Base-by-base conservation (phyloP, 92 coral and sea anemone genomes). In the Zoanthus sansibaricus region DNA sequence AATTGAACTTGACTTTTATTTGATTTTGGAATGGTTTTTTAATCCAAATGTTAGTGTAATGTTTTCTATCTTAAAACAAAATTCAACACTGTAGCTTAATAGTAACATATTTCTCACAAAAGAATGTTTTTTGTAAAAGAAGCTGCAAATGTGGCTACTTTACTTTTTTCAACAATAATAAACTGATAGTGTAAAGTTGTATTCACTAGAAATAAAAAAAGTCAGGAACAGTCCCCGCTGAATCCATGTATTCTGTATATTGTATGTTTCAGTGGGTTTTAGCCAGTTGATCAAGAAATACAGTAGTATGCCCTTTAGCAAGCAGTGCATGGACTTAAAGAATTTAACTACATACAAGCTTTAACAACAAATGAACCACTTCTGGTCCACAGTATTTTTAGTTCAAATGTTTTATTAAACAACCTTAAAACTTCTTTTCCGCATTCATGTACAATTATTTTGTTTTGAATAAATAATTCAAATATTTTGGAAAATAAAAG, bases 131-230 rank as follows among this genome's bases (percentile, higher is more conserved):
- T 58, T 58, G 66, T 58, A 58, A 58, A 58, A 58, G 21, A 58
- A 11, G 18, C 66, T 58, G 18, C 66, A 58, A 58, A 58, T 58
- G 66, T 58, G 66, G 66, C 18, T 58, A 13, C 2, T 5, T 49
- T 49, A 49, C 55, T 49, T 49, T 49, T 49, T 49, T 49, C 55
- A 49, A 49, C 6, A 7, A 7, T 49, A 49, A 49, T 49, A 3
- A 13, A 13, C 66, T 58, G 18, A 58, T 58, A 58, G 25, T 13
- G 66, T 58, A 58, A 58, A 58, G 17, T 73, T 73, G 78, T 45
- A 73, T 73, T 73, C 66, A 17, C 78, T 44, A 46, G 54, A 73
- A 73, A 45, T 73, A 73, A 73, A 73, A 25, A 48, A 46, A 73
- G 48, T 73, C 78, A 73, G 56, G 48, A 49, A 18, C 58, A 73